Conservation (phyloP, 2,113 vertebrate genomes). For the Orientallactaga bullata region DNA sequence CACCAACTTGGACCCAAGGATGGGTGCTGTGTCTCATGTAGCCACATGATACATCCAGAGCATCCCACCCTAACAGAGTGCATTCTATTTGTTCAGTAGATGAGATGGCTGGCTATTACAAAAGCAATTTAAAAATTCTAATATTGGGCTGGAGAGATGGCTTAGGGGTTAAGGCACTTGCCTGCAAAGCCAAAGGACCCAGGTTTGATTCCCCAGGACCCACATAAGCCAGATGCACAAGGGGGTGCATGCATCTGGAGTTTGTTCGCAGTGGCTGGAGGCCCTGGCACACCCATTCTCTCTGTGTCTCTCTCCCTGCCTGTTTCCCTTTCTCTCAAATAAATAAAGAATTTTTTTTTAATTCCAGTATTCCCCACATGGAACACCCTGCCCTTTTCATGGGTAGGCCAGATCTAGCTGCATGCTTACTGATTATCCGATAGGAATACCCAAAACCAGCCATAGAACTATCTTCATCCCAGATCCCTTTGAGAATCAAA, state of each 20-base stretch:
- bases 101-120: constrained; percentile 5
- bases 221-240: no score
- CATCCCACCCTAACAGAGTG: not conserved
- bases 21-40: not conserved
- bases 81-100: not conserved
- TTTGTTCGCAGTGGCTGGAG: no score
- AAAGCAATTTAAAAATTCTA: constrained; percentile 30
- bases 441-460: constrained; percentile 30
- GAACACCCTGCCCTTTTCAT: constrained; percentile 20
- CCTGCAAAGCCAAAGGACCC: no score
- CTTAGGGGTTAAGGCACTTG: no score
- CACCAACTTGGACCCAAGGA: not conserved
- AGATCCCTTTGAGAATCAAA: not conserved
- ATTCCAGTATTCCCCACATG: constrained; percentile 5
- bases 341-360: no score
- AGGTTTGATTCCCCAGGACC: no score
- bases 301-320: no score
- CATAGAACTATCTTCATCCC: not conserved
- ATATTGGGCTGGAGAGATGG: no score
- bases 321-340: no score
- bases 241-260: no score
- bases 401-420: not conserved
- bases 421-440: not conserved
- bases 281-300: no score
- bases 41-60: not conserved